These are phyloP conservation scores for Uropetala carovei DNA, from an alignment of 2,888 invertebrate species.

Conservation along the genomic window DNA sequence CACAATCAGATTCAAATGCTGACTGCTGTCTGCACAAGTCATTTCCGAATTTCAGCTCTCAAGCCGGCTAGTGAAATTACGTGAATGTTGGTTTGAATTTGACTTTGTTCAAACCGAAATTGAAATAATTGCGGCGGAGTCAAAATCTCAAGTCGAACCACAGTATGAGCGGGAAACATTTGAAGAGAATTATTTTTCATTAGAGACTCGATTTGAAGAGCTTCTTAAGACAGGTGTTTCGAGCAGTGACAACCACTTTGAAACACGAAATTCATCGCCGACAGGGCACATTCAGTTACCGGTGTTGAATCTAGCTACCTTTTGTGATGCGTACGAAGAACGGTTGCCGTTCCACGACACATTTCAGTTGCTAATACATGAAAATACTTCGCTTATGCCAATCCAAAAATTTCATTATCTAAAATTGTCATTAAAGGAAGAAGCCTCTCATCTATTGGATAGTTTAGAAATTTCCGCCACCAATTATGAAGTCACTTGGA, in stretches of 20 bases:
- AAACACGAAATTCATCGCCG: background rate
- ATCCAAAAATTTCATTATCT: conserved; percentile 30
- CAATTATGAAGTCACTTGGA: conserved; percentile 21
- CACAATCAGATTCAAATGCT: background rate
- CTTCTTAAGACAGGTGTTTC: too few species aligned
- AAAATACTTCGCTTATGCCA: background rate
- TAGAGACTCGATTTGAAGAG: too few species aligned
- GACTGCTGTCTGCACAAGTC: conserved; percentile 12
- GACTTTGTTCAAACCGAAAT: too few species aligned
- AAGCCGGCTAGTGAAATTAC: too few species aligned
- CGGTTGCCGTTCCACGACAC: conserved; percentile 23
- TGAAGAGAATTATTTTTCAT: too few species aligned
- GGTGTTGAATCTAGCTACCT: background rate
- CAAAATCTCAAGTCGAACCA: too few species aligned
- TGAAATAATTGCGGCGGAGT: too few species aligned
- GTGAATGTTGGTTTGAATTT: too few species aligned
- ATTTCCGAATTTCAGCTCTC: background rate
- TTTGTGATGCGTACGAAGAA: background rate
- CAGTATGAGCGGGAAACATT: too few species aligned
- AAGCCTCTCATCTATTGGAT: background rate
- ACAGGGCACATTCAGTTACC: conserved; percentile 18
- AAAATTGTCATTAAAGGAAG: background rate
- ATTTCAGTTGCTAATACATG: background rate
- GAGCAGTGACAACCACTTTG: too few species aligned
- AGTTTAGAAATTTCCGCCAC: conserved; percentile 2